phyloP scores from a whole-genome alignment of 2,113 vertebrate species.

The Microcebus tavaratra region DNA sequence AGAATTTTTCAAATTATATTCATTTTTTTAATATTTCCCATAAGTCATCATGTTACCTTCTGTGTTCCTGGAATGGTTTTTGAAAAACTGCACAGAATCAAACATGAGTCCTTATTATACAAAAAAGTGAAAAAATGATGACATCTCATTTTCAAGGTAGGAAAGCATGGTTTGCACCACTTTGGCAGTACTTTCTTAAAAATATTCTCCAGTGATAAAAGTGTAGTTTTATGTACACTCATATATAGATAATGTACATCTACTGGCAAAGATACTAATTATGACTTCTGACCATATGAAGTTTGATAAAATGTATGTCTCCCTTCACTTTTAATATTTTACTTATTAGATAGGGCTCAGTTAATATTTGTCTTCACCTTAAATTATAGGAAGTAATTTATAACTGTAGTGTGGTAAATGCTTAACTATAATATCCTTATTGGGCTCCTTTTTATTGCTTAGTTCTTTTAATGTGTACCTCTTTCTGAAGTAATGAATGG shows the following conservation, averaged over 20 bases:
- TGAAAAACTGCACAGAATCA: slow-evolving; percentile 29
- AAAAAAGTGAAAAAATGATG: slow-evolving; percentile 13
- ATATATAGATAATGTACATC: neutral
- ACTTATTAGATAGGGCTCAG: slow-evolving; percentile 1
- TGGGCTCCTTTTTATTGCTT: neutral
- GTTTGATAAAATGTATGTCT: neutral
- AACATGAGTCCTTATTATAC: neutral
- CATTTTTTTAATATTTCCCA: slow-evolving; percentile 17
- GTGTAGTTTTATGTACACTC: neutral
- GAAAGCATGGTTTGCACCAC: neutral
- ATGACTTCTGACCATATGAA: neutral
- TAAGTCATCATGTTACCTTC: slow-evolving; percentile 36
- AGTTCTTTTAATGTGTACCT: neutral
- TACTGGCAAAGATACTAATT: neutral
- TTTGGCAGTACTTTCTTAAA: neutral
- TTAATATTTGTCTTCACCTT: slow-evolving; percentile 50
- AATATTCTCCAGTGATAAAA: neutral
- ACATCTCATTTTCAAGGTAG: slow-evolving; percentile 23
- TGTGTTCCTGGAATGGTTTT: slow-evolving; percentile 50
- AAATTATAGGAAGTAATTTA: slow-evolving; percentile 28
- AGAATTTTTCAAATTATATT: slow-evolving; percentile 31
- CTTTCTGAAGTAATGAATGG: neutral
- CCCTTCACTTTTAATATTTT: neutral
- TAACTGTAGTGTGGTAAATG: slow-evolving; percentile 13
- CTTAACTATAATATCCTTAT: slow-evolving; percentile 4